A percentile compares a stretch with the other conserved stretches of the same genome.
These are phyloP conservation scores for Columba janthina DNA, from an alignment of 2,113 vertebrate species.

Conservation along the genomic window DNA sequence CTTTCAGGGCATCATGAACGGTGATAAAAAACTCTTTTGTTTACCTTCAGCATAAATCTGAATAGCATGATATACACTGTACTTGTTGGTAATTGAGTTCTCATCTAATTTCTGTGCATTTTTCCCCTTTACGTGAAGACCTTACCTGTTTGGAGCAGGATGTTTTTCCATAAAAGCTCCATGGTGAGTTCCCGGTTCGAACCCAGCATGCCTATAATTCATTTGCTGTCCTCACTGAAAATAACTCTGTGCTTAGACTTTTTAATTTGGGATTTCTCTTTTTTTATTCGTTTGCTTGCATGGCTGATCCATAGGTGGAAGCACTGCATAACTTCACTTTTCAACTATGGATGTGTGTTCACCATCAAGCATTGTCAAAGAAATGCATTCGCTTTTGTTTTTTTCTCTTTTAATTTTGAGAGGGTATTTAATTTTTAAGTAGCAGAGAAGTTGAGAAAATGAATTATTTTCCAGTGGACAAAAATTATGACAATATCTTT, in stretches of 20 bases:
- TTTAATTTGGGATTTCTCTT: background rate
- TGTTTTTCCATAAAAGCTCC: slow-evolving; percentile 99
- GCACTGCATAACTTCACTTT: slow-evolving; percentile 44
- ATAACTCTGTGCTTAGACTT: slow-evolving; percentile 39
- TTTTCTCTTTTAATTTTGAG: background rate
- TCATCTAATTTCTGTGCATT: slow-evolving; percentile 94
- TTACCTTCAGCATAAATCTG: slow-evolving; percentile 31
- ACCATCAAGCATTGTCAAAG: slow-evolving; percentile 39
- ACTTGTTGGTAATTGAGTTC: slow-evolving; percentile 85
- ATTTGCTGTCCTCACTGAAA: slow-evolving; percentile 73
- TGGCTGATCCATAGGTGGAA: slow-evolving; percentile 75
- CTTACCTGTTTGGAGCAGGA: slow-evolving; percentile 99
- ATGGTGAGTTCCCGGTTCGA: slow-evolving; percentile 94
- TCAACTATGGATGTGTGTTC: slow-evolving; percentile 23
- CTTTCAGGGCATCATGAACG: background rate
- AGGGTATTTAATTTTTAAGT: slow-evolving; percentile 29
- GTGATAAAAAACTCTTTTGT: background rate
- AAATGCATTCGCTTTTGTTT: background rate
- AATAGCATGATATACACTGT: slow-evolving; percentile 65
- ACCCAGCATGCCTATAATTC: slow-evolving; percentile 86
- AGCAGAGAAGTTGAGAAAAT: slow-evolving; percentile 10
- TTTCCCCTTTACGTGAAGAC: slow-evolving; percentile 89
- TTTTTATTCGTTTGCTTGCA: slow-evolving; percentile 61
- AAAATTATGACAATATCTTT: background rate
- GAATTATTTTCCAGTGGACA: background rate